phyloP scores from a whole-genome alignment of 2,888 invertebrate species.

The Hesperia comma region DNA sequence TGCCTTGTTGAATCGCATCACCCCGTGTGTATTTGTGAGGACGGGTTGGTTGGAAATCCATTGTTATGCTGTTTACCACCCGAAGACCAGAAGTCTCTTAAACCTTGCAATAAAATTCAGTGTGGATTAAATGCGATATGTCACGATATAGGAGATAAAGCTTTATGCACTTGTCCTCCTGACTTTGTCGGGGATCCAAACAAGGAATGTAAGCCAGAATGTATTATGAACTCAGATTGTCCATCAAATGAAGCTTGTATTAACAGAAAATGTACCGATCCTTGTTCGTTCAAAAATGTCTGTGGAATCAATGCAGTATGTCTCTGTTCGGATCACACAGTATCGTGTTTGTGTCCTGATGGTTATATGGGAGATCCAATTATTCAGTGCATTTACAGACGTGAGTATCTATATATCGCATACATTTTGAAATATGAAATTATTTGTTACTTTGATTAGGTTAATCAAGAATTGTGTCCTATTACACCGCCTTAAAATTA shows the following conservation, averaged over 20 bases:
- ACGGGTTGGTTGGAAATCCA: constrained; percentile 90
- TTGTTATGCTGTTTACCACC: constrained; percentile 87
- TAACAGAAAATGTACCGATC: constrained; percentile 89
- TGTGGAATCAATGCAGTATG: constrained; percentile 93
- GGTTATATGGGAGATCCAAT: constrained; percentile 92
- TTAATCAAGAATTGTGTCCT: too few species aligned
- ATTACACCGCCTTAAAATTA: too few species aligned
- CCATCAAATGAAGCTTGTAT: constrained; percentile 89
- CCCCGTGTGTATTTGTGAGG: constrained; percentile 90
- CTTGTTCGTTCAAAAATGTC: constrained; percentile 87
- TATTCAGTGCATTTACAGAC: constrained; percentile 86
- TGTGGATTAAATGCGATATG: constrained; percentile 93
- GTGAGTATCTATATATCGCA: constrained; percentile 73
- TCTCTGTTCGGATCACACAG: constrained; percentile 90
- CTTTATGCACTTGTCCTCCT: constrained; percentile 90
- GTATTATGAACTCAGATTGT: constrained; percentile 93
- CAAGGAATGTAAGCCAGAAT: constrained; percentile 90
- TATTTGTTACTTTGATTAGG: too few species aligned
- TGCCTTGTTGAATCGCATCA: constrained; percentile 91
- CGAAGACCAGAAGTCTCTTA: constrained; percentile 80
- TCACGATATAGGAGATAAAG: constrained; percentile 86
- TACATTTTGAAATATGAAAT: too few species aligned
- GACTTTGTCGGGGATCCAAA: constrained; percentile 92
- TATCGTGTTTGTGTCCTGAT: constrained; percentile 90
- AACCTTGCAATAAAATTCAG: constrained; percentile 89